Evolutionary conservation across 2,888 invertebrate genomes (phyloP), one percentile per base, ranked within the genome.

Genomic region (Myopa tessellatipennis): DNA sequence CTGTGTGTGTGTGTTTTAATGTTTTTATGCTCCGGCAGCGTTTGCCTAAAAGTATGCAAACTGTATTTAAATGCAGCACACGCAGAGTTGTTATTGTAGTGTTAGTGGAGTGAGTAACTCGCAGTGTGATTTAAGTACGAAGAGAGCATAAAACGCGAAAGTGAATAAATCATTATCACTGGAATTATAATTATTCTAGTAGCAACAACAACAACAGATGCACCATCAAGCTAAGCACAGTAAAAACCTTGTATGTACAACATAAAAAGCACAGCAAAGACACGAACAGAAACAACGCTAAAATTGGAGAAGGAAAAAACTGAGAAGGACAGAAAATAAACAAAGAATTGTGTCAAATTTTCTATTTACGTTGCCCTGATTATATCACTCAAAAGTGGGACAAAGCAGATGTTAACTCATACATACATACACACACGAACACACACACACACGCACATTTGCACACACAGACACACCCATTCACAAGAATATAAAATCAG

Each of bases 351-450:
- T 78, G 78, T 77, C 76, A 74, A 78, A 79, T 79, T 74, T 78
- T 74, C 67, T 76, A 73, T 82, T 80, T 81, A 80, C 82, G 81
- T 78, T 84, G 84, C 80, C 83, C 83, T 82, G 82, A 83, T 83
- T 84, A 82, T 81, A 81, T 82, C 80, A 82, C 78, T 83, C 81
- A 78, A 83, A 84, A 82, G 82, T 84, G 83, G 84, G 83, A 77
- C 84, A 84, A 81, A 78, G 80, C 77, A 69, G 78, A 76, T 73
- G 55, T 79, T 61, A 76, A 76, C 74, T 70, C 69, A 76, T 69
- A 60, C 58, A 71, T 34, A 38, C 60, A 40, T 58, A 38, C 55
- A n/a, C 8, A n/a, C 55, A 34, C 58, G n/a, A 18, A 52, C 69
- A 34, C 60, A 72, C 58, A 40, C 34, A 50, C 67, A 60, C 26